Conservation (phyloP, 2,113 vertebrate species). For the Coturnix japonica region DNA sequence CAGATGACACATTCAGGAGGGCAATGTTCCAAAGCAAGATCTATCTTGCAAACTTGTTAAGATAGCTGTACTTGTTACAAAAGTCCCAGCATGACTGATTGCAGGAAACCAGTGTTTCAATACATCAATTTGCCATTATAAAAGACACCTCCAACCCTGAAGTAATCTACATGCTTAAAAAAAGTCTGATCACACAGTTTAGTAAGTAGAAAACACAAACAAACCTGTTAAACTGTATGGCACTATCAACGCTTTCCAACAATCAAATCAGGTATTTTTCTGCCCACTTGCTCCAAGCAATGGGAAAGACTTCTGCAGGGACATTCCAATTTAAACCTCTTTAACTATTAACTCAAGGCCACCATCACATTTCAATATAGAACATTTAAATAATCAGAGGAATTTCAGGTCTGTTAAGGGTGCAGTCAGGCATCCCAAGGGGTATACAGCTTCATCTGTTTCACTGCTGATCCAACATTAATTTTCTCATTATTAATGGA, state of each 20-base stretch:
- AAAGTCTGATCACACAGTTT: neutral
- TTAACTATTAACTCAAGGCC: slow-evolving; percentile 78
- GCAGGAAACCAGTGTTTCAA: neutral
- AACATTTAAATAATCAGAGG: slow-evolving; percentile 78
- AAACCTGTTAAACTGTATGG: neutral
- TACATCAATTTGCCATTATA: neutral
- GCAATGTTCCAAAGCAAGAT: neutral
- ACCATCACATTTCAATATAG: slow-evolving; percentile 73
- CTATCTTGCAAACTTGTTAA: neutral
- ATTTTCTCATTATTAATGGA: slow-evolving; percentile 87
- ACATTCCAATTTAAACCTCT: slow-evolving; percentile 71
- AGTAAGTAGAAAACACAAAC: neutral
- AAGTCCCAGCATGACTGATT: neutral
- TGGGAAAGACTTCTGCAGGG: slow-evolving; percentile 43
- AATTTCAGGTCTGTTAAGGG: slow-evolving; percentile 83
- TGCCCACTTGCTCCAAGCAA: slow-evolving; percentile 62
- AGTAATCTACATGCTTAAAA: neutral
- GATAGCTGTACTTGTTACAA: neutral
- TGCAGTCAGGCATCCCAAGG: slow-evolving; percentile 81
- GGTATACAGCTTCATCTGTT: slow-evolving; percentile 82
- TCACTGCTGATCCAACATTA: slow-evolving; percentile 83
- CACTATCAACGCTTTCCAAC: slow-evolving; percentile 1
- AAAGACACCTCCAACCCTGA: neutral
- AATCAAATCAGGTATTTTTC: slow-evolving; percentile 25
- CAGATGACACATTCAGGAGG: neutral